Evolutionary conservation across 2,113 vertebrate species (phyloP).

Genomic region (Ammospiza caudacuta): DNA sequence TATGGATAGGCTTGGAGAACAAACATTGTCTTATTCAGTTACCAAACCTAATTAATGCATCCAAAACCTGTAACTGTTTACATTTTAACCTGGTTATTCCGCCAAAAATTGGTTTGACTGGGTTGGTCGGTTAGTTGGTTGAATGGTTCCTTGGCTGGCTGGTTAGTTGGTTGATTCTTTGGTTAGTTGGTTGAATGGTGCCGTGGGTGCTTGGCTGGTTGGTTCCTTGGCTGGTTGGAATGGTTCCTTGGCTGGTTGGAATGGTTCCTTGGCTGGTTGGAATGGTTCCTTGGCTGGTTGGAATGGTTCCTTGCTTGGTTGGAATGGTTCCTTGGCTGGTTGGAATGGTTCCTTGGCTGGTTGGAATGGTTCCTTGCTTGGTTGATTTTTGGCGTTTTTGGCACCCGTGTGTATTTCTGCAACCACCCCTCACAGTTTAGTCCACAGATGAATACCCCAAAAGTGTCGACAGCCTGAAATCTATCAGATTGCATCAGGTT

Average conservation of each 20-base stretch:
- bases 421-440: neutral
- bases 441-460: neutral
- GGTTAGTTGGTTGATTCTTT: rapidly evolving
- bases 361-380: rapidly evolving
- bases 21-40: neutral
- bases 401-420: neutral
- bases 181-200: neutral
- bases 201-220: too few relatives aligned
- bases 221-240: rapidly evolving
- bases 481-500: neutral
- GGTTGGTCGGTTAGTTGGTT: neutral
- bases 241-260: neutral
- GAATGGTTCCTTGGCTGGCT: rapidly evolving
- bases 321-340: neutral
- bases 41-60: neutral
- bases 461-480: neutral
- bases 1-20: neutral
- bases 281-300: rapidly evolving
- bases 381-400: neutral
- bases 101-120: neutral
- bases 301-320: neutral
- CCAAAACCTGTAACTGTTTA: neutral
- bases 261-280: rapidly evolving
- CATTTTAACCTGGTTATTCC: neutral
- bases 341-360: rapidly evolving